Evolutionary conservation across 2,797 vertebrate species (phyloP), one percentile per base, ranked within the genome.

Genomic region (Phrynocephalus vlangalii): DNA sequence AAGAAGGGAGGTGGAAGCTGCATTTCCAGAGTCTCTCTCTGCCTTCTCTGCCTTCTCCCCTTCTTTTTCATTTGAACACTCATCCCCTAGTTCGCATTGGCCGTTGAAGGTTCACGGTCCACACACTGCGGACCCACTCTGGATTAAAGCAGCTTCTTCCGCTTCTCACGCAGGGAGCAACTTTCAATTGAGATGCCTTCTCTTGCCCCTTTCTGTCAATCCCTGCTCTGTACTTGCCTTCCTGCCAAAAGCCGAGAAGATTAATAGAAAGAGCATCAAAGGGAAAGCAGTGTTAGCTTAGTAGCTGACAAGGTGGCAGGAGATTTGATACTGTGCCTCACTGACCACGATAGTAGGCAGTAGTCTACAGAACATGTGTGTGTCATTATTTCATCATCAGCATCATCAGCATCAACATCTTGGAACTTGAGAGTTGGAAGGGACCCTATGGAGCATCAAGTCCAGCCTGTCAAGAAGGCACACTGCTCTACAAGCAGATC

Each of bases 61-160:
- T 13, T 56, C 52, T 56, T 56, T 56, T 56, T 72, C 60, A 16
- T 11, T 77, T 82, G 1, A 22, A 60, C 28, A 26, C 28, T 16
- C 52, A 73, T 15, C 26, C 33, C 15, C 30, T 5, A 10, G 73
- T 7, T 67, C 80, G 83, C n/a, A 15, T 22, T n/a, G 81, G 80
- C 73, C 86, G 86, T 88, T 84, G 75, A 79, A 90, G 71, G 84
- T 81, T n/a, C 50, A 73, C 56, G 72, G 81, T 44, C 30, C 3
- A 30, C 44, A 50, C 20, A 11, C 30, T 68, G 26, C 28, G 44
- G 84, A 15, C 33, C 48, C 48, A 50, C 44, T 28, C 18, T 68
- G 79, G 80, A 79, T 79, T 73, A 76, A 91, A 89, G 38, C 11
- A n/a, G 70, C 50, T 30, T 5, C n/a, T n/a, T n/a, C 10, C 28